Evolutionary conservation across 2,797 vertebrate species (phyloP).

Genomic region (Discoglossus pictus): DNA sequence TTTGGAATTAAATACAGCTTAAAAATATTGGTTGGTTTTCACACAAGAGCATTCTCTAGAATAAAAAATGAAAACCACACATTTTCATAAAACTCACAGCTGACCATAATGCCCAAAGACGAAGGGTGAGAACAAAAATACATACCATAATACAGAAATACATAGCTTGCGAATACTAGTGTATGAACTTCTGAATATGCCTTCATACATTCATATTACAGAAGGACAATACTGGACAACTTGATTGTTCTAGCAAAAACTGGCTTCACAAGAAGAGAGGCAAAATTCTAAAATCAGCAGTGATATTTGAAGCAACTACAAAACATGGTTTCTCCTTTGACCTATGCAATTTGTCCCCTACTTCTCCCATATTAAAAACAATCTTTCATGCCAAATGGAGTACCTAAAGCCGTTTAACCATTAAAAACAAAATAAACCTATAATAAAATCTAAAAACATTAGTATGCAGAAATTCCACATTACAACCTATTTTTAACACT

Average conservation of each 20-base stretch:
- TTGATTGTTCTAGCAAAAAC: constrained; percentile 54
- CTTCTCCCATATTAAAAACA: no score
- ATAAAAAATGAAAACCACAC: neutral
- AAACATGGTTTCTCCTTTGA: constrained; percentile 24
- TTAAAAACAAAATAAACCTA: no score
- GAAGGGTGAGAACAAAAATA: constrained; percentile 27
- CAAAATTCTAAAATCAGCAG: no score
- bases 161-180: constrained; percentile 12
- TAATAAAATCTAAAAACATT: neutral
- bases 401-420: no score
- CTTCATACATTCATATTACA: constrained; percentile 23
- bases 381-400: no score
- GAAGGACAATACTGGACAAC: constrained; percentile 52
- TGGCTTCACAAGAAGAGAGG: constrained; percentile 22
- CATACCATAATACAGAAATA: constrained; percentile 11
- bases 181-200: neutral
- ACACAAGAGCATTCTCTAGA: no score
- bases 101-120: constrained; percentile 70
- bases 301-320: neutral
- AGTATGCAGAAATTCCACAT: neutral
- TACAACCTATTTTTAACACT: neutral
- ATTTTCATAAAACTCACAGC: constrained; percentile 52
- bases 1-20: neutral
- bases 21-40: neutral
- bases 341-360: neutral